These are phyloP conservation scores for Acronicta leporina DNA, from an alignment of 2,888 invertebrate genomes.

Conservation along the genomic window DNA sequence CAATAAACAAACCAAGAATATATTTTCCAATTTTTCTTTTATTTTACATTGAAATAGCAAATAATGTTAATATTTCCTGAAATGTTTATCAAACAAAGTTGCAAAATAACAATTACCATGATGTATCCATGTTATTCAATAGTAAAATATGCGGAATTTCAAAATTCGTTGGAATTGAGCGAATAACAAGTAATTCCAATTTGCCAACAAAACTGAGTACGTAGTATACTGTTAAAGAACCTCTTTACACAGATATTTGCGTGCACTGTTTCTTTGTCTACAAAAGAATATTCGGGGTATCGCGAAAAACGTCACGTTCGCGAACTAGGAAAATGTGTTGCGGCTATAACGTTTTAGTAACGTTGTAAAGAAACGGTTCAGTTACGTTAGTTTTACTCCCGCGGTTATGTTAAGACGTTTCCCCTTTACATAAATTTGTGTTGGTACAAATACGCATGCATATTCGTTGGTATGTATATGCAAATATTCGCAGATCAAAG, in stretches of 20 bases:
- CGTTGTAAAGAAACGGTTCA: slow-evolving; percentile 72
- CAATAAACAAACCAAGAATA: neutral
- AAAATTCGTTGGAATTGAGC: neutral
- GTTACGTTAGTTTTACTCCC: slow-evolving; percentile 62
- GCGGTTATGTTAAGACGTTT: slow-evolving; percentile 44
- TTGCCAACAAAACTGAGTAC: neutral
- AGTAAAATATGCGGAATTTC: neutral
- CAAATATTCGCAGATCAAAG: slow-evolving; percentile 2
- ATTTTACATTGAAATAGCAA: neutral
- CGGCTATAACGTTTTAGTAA: slow-evolving; percentile 73
- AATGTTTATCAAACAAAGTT: neutral
- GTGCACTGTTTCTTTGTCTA: slow-evolving; percentile 41
- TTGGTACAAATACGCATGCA: slow-evolving; percentile 14
- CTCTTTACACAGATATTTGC: slow-evolving; percentile 11
- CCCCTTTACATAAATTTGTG: slow-evolving; percentile 41
- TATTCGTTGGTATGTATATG: slow-evolving; percentile 1
- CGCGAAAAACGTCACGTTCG: slow-evolving; percentile 46
- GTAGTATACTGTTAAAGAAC: neutral
- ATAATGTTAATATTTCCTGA: neutral
- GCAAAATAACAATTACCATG: slow-evolving; percentile 4
- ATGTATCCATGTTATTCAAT: neutral
- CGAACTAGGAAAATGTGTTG: slow-evolving; percentile 60
- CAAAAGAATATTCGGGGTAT: slow-evolving; percentile 34
- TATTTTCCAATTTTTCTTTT: neutral
- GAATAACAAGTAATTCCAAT: slow-evolving; percentile 3